phyloP scores from a whole-genome alignment of 2,797 vertebrate species.

The Morus bassanus region DNA sequence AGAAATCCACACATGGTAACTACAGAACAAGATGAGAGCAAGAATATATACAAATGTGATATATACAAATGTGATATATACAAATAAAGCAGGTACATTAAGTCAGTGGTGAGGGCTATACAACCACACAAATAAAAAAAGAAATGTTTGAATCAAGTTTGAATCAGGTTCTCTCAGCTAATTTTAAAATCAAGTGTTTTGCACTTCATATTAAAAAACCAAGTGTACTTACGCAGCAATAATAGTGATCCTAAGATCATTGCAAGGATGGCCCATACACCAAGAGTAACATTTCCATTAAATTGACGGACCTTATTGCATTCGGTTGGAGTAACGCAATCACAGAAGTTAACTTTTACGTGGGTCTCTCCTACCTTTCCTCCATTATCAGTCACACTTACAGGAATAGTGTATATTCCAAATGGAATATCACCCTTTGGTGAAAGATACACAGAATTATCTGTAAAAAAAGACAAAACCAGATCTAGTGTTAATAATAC shows the following conservation, averaged over 20 bases:
- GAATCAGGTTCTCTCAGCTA: neutral
- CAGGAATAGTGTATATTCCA: slow-evolving; percentile 72
- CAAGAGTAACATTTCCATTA: slow-evolving; percentile 68
- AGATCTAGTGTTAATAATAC: neutral
- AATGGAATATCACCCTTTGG: slow-evolving; percentile 58
- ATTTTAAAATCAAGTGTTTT: neutral
- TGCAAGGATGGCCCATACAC: slow-evolving; percentile 81
- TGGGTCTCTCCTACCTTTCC: slow-evolving; percentile 53
- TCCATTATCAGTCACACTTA: slow-evolving; percentile 79
- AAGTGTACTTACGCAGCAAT: slow-evolving; percentile 83
- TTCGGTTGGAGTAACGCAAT: slow-evolving; percentile 64
- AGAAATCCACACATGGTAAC: neutral
- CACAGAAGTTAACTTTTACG: slow-evolving; percentile 76
- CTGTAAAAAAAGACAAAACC: slow-evolving; percentile 62
- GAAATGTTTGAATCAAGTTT: neutral
- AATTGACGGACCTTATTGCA: neutral
- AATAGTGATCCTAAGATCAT: slow-evolving; percentile 84
- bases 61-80: neutral
- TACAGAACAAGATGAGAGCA: neutral
- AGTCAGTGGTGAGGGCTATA: neutral
- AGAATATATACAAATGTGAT: too few species aligned
- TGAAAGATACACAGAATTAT: slow-evolving; percentile 71
- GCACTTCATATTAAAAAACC: neutral
- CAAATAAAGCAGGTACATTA: neutral
- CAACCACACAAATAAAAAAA: neutral